Conservation (phyloP, 1,140 invertebrate genomes). For the Condylostylus longicornis region DNA sequence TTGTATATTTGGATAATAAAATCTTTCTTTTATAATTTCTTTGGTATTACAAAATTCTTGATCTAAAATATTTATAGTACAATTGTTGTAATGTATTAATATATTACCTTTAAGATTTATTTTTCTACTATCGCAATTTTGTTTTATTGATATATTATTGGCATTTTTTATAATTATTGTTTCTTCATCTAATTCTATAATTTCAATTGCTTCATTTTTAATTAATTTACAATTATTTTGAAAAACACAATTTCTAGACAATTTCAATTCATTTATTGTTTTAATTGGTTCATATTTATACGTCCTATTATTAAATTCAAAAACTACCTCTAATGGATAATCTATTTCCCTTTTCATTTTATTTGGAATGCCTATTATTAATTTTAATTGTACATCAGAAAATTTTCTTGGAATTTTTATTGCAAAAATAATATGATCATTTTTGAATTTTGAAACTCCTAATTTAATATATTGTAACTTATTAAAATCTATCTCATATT, state of each 20-base stretch:
- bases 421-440: slow-evolving; percentile 3
- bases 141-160: background rate
- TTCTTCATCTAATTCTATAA: slow-evolving; percentile 2
- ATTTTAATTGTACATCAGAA: slow-evolving; percentile 1
- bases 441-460: slow-evolving; percentile 1
- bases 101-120: no score
- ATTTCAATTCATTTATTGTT: slow-evolving; percentile 6
- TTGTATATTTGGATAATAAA: no score
- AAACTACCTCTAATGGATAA: slow-evolving; percentile 4
- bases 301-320: no score
- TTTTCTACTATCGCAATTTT: no score
- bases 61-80: no score
- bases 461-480: slow-evolving; percentile 6
- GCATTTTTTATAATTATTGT: slow-evolving; percentile 3
- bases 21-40: no score
- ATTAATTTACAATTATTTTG: slow-evolving; percentile 4
- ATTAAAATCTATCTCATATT: slow-evolving; percentile 5
- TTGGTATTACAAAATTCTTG: no score
- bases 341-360: slow-evolving; percentile 2
- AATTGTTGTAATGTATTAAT: no score
- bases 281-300: slow-evolving; percentile 4
- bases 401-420: slow-evolving; percentile 1
- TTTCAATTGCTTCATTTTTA: slow-evolving; percentile 5
- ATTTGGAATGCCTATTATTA: background rate
- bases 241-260: slow-evolving; percentile 4